Evolutionary conservation across 2,888 invertebrate genomes (phyloP).

Genomic region (Amitus sp.): DNA sequence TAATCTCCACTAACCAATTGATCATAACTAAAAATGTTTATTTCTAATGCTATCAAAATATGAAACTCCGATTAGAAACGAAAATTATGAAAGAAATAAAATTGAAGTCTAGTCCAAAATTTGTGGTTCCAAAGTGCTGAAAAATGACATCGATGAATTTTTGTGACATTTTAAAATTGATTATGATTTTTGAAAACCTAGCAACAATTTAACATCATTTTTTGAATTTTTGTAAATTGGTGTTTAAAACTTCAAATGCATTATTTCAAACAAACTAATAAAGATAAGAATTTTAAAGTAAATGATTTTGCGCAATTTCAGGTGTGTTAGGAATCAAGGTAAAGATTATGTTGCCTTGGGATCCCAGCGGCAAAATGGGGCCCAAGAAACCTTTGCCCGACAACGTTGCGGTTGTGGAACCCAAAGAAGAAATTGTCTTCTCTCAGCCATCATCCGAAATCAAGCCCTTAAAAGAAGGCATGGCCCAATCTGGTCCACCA

Average conservation of each 20-base stretch:
- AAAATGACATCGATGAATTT: too few species aligned
- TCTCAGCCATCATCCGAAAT: conserved; percentile 79
- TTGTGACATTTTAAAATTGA: too few species aligned
- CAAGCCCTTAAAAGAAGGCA: conserved; percentile 72
- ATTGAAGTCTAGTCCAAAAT: background rate
- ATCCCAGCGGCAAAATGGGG: conserved; percentile 96
- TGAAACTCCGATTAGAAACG: too few species aligned
- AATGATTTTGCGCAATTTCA: conserved; percentile 32
- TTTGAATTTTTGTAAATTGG: too few species aligned
- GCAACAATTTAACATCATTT: conserved; percentile 4
- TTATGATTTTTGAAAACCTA: too few species aligned
- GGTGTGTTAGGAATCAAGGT: conserved; percentile 78
- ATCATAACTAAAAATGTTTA: too few species aligned
- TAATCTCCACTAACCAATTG: too few species aligned
- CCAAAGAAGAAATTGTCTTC: conserved; percentile 90
- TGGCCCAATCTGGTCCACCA: conserved; percentile 68
- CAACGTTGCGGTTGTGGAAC: conserved; percentile 96
- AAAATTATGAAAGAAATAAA: background rate
- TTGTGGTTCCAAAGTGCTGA: conserved; percentile 6
- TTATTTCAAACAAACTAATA: too few species aligned
- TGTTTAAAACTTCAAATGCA: too few species aligned
- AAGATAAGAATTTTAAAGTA: too few species aligned
- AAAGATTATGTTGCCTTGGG: conserved; percentile 99
- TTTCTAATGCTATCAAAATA: too few species aligned
- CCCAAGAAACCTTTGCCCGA: conserved; percentile 98